Base-by-base conservation (phyloP, 2,888 invertebrate species). In the Drosophila lacicola region DNA sequence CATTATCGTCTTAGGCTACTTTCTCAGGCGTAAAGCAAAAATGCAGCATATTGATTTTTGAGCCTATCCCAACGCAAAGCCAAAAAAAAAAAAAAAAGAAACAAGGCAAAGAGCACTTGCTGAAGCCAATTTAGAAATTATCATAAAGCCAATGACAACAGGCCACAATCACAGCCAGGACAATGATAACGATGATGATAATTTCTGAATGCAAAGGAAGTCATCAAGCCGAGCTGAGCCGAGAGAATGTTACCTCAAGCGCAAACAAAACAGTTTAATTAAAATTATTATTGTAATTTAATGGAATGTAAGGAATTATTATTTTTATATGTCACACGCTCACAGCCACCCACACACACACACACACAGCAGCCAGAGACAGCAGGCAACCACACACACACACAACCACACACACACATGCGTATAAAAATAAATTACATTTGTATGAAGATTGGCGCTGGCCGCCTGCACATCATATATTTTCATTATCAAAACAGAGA, bases 401-500 rank as follows among this genome's bases (percentile, higher is more conserved):
- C 36, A 33, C 56, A 53, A 54, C 69, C 53, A 68, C 46, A 70
- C 46, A 70, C 62, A 77, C 58, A 60, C 65, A 60, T 50, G 46
- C 47, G 66, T 76, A 88, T 88, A 80, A 82, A 89, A 88, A 88
- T 90, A 89, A 89, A 90, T 90, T 88, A 74, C 86, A 80, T 82
- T 90, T 86, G 88, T 89, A 87, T 87, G 85, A 89, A 88, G 85
- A 82, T 80, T 79, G 78, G 74, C 83, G 85, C 80, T 87, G 79
- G 85, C 82, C 77, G 85, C 82, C 77, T 80, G 85, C 84, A 85
- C 83, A 82, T 87, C 84, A 90, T 89, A 89, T 86, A 89, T 90
- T 90, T 89, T 89, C 90, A 89, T 90, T 90, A 89, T 86, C 87
- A 88, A 82, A 88, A 86, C 86, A 86, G 75, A 83, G 80, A 82